Evolutionary conservation across 2,797 vertebrate species (phyloP), one percentile per base, ranked within the genome.

Genomic region (Pogonophryne albipinna): DNA sequence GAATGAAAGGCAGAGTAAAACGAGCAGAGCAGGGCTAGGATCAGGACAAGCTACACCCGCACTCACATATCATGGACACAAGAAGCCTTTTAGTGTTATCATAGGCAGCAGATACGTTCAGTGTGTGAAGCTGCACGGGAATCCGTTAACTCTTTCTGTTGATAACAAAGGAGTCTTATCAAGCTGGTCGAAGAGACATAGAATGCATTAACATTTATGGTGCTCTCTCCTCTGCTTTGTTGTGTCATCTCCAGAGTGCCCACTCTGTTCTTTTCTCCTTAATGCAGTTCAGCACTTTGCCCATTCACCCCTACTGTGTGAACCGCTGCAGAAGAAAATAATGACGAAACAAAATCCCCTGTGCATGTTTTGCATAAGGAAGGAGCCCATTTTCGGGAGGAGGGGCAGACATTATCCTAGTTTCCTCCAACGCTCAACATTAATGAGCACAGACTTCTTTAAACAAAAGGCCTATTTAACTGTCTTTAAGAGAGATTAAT

Each of bases 141-240:
- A 89, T 90, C 84, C 92, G 88, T 91, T 91, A 91, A 86, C 74
- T 77, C 83, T 77, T 81, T 81, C 76, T 70, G 69, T 73, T 71
- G 76, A 78, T 77, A 82, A 92, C 81, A 91, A 89, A 92, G 87
- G 84, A 79, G 78, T 82, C 83, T 89, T 88, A 88, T 88, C 85
- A 66, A 76, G 78, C 82, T 66, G 57, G 64, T 84, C 70, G 80
- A 91, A 85, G 71, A 85, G 90, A 90, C 82, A 87, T 79, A 72
- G 91, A 94, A 94, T 93, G 88, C 87, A 93, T 94, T 93, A 93
- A 92, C 93, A 92, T 92, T 93, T 93, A 85, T 74, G 63, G 68
- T 53, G 64, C 83, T 82, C 79, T 82, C 81, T 82, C 53, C 50
- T 76, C 68, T 63, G 80, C 8, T 9, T 38, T 38, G 82, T 72